These are phyloP conservation scores for Trachelus stipa DNA, from an alignment of 2,888 invertebrate species.

Conservation along the genomic window DNA sequence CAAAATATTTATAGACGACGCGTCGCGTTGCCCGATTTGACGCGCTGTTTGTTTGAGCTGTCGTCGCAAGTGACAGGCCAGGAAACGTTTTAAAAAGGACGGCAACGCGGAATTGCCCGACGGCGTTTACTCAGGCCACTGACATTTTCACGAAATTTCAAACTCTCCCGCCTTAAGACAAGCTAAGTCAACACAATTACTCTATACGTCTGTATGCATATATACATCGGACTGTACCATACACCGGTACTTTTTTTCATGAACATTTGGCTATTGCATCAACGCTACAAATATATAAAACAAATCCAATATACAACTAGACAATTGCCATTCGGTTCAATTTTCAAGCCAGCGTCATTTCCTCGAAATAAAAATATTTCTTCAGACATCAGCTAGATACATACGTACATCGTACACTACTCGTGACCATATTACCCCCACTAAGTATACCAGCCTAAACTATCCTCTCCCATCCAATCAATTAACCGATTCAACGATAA, in stretches of 20 bases:
- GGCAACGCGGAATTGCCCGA: conserved; percentile 18
- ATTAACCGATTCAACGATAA: conserved; percentile 47
- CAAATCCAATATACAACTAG: background rate
- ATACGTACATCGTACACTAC: background rate
- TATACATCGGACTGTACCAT: background rate
- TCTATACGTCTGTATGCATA: background rate
- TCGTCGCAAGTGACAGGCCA: conserved; percentile 41
- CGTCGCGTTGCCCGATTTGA: conserved; percentile 33
- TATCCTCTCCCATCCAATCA: conserved; percentile 30
- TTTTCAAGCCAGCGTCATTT: background rate
- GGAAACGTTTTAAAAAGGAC: conserved; percentile 42
- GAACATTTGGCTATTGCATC: background rate
- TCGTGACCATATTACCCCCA: background rate
- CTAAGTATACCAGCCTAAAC: background rate
- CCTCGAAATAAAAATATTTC: background rate
- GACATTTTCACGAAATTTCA: background rate
- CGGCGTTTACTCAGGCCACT: conserved; percentile 15
- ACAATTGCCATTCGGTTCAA: background rate
- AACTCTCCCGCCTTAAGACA: background rate
- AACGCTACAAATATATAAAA: background rate
- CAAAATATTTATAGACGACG: conserved; percentile 5
- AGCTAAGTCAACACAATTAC: background rate
- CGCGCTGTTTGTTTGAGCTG: conserved; percentile 59
- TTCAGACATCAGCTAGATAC: background rate
- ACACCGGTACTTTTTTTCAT: background rate